Percentiles rank a stretch among this genome's conserved stretches.
Conservation (phyloP, 2,113 vertebrate genomes). For the Percopsis transmontana region DNA sequence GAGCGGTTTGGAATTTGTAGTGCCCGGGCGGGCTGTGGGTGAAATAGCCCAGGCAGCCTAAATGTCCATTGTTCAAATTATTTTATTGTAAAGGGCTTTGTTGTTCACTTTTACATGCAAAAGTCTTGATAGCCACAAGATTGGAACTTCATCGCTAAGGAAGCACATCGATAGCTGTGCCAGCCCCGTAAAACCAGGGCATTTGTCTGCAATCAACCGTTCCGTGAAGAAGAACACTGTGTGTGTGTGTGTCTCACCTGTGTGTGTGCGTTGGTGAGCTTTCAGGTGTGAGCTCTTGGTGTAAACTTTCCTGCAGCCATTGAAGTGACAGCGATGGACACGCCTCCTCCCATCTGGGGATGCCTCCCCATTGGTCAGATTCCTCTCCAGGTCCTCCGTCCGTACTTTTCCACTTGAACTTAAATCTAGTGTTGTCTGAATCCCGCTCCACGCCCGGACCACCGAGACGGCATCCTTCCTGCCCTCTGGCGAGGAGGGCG, state of each 20-base stretch:
- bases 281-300: conserved; percentile 99
- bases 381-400: conserved; percentile 77
- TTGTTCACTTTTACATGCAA: too few relatives aligned
- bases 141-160: too few relatives aligned
- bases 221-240: too few relatives aligned
- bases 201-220: too few relatives aligned
- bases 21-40: too few relatives aligned
- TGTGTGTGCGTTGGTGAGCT: conserved; percentile 98
- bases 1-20: too few relatives aligned
- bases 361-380: conserved; percentile 80
- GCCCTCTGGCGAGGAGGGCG: conserved; percentile 90
- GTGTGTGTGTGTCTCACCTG: conserved; percentile 72
- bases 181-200: too few relatives aligned
- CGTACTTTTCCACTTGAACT: conserved; percentile 82
- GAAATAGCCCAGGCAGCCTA: too few relatives aligned
- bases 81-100: too few relatives aligned
- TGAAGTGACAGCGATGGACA: conserved; percentile 94
- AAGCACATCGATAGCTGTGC: too few relatives aligned
- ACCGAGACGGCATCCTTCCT: conserved; percentile 79
- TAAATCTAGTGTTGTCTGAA: conserved; percentile 83
- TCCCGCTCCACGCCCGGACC: conserved; percentile 82
- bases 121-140: too few relatives aligned
- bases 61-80: too few relatives aligned
- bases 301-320: conserved; percentile 98
- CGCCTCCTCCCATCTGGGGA: conserved; percentile 90